Evolutionary conservation across 2,797 vertebrate genomes (phyloP), one percentile per base, ranked within the genome.

Genomic region (Chrosomus eos): DNA sequence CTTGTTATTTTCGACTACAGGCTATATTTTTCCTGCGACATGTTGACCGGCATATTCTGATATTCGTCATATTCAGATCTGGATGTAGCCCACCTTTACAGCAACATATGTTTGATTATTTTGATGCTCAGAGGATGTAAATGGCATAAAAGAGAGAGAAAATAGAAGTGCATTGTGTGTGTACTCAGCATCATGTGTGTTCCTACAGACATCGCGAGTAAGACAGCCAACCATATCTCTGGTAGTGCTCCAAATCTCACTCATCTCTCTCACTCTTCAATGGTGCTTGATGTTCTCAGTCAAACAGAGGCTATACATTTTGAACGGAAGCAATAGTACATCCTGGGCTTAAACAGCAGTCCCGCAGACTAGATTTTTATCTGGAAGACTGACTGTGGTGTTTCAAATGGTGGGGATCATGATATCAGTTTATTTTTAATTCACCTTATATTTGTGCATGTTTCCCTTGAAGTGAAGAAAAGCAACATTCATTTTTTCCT

Each of bases 221-320:
- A 81, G 81, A 68, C 60, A 67, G 70, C 74, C 62, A 40, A 76
- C 74, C 73, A 1, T 71, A 70, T 58, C 60, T 40, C 78, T 81
- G 43, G 74, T 72, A 38, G n/a, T 28, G 68, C 78, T 82, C 70
- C 81, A 89, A 82, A 84, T 81, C 58, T 73, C 13, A 2, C 40
- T 62, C 51, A 21, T 55, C 40, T 73, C 48, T 40, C 40, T 83
- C 75, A 83, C 76, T 81, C 10, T 43, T 71, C 60, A 40, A 16
- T 45, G n/a, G 13, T 28, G 36, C 66, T 78, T 83, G 62, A 83
- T 82, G 28, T 77, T 33, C 45, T 85, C 62, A 51, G 58, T 86
- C 73, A 70, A 76, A 85, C 66, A 87, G 62, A 72, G 84, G 77
- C 72, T 80, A 85, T 51, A 60, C 31, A 45, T 82, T 84, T 86